Evolutionary conservation across 2,113 vertebrate species (phyloP).

Genomic region (Chamaea fasciata): DNA sequence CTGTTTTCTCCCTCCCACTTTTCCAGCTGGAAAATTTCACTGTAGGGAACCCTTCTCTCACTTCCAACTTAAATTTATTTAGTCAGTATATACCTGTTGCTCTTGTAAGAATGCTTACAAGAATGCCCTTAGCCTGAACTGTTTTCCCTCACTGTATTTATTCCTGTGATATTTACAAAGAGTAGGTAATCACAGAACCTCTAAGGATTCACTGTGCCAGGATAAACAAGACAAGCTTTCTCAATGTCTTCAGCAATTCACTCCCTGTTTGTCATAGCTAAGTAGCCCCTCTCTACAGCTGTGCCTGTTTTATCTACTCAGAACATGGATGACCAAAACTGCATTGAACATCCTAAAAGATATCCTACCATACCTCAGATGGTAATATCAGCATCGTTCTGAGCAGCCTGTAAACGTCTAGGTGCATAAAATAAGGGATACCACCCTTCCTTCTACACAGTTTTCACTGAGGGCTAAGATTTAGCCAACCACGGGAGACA

Average conservation of each 20-base stretch:
- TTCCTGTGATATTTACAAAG: neutral
- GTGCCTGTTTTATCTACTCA: neutral
- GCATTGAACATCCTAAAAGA: neutral
- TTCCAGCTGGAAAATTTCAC: neutral
- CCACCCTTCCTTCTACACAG: rapidly evolving
- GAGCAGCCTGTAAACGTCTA: neutral
- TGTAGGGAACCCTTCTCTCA: neutral
- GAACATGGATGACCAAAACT: neutral
- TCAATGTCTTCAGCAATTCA: neutral
- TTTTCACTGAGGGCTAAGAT: neutral
- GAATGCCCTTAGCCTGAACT: neutral
- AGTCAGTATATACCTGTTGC: neutral
- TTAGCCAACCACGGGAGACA: neutral
- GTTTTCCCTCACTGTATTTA: neutral
- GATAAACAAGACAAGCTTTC: neutral
- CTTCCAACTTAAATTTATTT: neutral
- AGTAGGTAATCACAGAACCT: neutral
- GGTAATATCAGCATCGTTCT: neutral
- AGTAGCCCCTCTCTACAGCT: neutral
- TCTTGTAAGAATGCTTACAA: neutral
- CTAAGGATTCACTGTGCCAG: neutral
- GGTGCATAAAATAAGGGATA: rapidly evolving
- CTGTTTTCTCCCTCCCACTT: neutral
- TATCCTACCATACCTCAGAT: neutral
- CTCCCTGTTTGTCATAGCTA: neutral